Base-by-base conservation (phyloP, 2,797 vertebrate species). In the Lagorchestes hirsutus region DNA sequence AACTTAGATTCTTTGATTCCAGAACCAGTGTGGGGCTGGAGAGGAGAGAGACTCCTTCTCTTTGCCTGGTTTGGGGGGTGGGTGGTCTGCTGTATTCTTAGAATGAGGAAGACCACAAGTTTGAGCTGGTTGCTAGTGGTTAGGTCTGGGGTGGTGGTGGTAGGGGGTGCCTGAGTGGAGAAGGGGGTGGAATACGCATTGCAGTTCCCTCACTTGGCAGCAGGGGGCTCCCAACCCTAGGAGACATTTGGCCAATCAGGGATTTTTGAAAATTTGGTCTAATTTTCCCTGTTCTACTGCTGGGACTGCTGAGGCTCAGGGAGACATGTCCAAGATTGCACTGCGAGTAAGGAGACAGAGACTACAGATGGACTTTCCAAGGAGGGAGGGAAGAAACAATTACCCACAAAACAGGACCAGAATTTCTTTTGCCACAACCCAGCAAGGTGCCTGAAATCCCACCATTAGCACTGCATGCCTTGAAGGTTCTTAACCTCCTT, bases 141-240 rank as follows among this genome's bases (percentile, higher is more conserved):
- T 27, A 67, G 34, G 62, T 0, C 31, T 62, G 1, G 11, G 62
- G 59, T 31, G 12, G 9, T 11, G n/a, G n/a, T 1, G 4, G 1
- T 1, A 1, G 67, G 18, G n/a, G 82, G 74, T 50, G 55, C 46
- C 16, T 56, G 46, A 93, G 55, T 59, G 18, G 31, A 50, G 46
- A 91, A 46, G 6, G 59, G 91, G 94, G 40, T 92, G 55, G 29
- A 56, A 11, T 46, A 67, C 54, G 10, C 0, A 29, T 56, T 91
- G 91, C 91, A 96, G 40, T 97, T 97, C 90, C 94, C 0, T 2
- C 57, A 24, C 0, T 55, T 0, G 95, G 87, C 98, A 97, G 98
- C 95, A 98, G 98, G 97, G 97, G 97, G 97, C 59, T 74, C 92
- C 62, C 91, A 8, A 96, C 96, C 96, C 97, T 90, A 92, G 93